Evolutionary conservation across 2,888 invertebrate species (phyloP).

Genomic region (Theristus sp.): DNA sequence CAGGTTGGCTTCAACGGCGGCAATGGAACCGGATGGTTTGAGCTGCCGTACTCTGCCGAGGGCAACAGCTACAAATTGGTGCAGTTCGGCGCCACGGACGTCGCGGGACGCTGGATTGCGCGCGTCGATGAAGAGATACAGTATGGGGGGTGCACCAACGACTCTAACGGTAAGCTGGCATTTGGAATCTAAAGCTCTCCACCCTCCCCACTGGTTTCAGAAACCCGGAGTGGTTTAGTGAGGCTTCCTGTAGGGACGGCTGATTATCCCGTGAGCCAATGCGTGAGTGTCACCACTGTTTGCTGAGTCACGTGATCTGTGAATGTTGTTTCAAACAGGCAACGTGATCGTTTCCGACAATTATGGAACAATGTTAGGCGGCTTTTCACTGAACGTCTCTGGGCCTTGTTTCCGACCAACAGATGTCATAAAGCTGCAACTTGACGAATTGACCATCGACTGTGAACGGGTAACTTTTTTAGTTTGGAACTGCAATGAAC

Average conservation of each 20-base stretch:
- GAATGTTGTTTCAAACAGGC: no score
- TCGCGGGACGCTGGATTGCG: constrained; percentile 65
- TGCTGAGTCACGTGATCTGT: no score
- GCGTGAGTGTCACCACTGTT: no score
- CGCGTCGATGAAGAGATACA: constrained; percentile 80
- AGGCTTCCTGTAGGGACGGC: no score
- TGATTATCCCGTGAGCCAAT: no score
- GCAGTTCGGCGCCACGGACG: constrained; percentile 13
- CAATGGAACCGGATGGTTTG: constrained; percentile 48
- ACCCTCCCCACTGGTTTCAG: no score
- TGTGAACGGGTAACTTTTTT: background rate
- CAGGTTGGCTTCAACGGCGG: constrained; percentile 86
- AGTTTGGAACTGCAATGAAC: no score
- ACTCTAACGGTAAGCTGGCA: constrained; percentile 9
- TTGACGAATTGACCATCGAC: constrained; percentile 3
- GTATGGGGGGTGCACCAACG: constrained; percentile 56
- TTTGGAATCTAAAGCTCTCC: background rate
- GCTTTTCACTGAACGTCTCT: constrained; percentile 81
- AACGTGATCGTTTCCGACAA: background rate
- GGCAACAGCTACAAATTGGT: constrained; percentile 15
- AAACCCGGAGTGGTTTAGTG: no score
- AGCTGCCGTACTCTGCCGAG: constrained; percentile 16
- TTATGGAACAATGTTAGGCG: constrained; percentile 60
- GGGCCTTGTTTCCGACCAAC: constrained; percentile 69
- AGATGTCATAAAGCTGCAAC: constrained; percentile 49